Percentiles rank a stretch among this genome's conserved stretches.
These are phyloP conservation scores for Neomonachus schauinslandi DNA, from an alignment of 2,113 vertebrate species.

Conservation along the genomic window DNA sequence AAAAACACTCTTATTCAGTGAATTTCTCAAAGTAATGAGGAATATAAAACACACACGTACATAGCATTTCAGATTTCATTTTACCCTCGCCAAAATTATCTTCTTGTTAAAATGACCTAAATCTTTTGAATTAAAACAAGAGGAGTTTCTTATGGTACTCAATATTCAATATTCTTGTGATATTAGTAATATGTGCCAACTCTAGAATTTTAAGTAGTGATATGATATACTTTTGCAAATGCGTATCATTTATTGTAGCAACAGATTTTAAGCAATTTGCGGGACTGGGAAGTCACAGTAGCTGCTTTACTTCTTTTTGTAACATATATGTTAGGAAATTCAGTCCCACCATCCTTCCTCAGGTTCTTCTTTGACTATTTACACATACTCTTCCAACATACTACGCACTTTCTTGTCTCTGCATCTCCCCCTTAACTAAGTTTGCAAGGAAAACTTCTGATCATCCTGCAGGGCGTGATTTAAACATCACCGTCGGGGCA, in stretches of 20 bases:
- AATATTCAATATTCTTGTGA: neutral
- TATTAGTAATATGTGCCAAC: neutral
- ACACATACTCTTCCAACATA: neutral
- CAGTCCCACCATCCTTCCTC: neutral
- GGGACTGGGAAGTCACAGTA: neutral
- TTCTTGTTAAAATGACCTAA: neutral
- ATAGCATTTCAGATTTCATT: neutral
- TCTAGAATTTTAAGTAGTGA: neutral
- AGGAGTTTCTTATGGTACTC: neutral
- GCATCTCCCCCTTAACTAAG: neutral
- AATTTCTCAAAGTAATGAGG: neutral
- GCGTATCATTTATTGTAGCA: neutral
- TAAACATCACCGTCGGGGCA: neutral
- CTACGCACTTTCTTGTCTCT: neutral
- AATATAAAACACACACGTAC: neutral
- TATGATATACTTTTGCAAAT: neutral
- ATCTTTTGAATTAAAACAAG: conserved; percentile 4
- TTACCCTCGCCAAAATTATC: neutral
- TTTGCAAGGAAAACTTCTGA: neutral
- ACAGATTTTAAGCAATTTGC: neutral
- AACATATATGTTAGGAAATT: neutral
- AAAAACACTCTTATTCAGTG: neutral
- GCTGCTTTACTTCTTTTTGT: neutral
- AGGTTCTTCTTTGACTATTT: neutral
- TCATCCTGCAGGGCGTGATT: neutral